Evolutionary conservation across 1,140 invertebrate genomes (phyloP), one percentile per base, ranked within the genome.

Genomic region (Tetramorium simillimum): DNA sequence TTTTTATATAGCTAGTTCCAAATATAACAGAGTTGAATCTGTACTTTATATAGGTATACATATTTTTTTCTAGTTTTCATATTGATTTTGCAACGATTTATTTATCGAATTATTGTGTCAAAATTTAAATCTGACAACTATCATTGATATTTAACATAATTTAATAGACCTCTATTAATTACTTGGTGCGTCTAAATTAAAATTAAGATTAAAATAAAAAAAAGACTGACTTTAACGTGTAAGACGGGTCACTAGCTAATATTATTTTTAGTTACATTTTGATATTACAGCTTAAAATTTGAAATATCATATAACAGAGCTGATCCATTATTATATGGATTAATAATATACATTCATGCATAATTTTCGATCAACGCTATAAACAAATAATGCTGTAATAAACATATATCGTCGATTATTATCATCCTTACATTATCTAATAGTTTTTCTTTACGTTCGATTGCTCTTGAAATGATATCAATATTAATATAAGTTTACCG

Each of bases 401-500:
- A 82, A 28, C 67, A 70, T 43, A n/a, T 3, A 3, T 58, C 46
- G 49, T 72, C 24, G 18, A 2, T 49, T 12, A 70, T 72, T 33
- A 60, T 46, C 2, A 7, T 62, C 67, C n/a, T 82, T 60, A 60
- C 12, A 73, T 82, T 3, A 21, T 21, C 16, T 4, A 16, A 80
- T 7, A 3, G 4, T 18, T 56, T 84, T 75, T 84, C 43, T 24
- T 84, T 60, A 70, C n/a, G 40, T 46, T 72, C 18, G 43, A 53
- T n/a, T 7, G 14, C 18, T 40, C 24, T 70, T 40, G 9, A 60
- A 53, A 21, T 12, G 6, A 3, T 51, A 78, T 56, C 7, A 60
- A 73, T 46, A 62, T 75, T 75, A 24, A 84, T 46, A 58, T 75
- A 84, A 84, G 69, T 75, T 75, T 73, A 75, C n/a, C 24, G 10